These are phyloP conservation scores for Liasis olivaceus DNA, from an alignment of 2,797 vertebrate species.

Conservation along the genomic window DNA sequence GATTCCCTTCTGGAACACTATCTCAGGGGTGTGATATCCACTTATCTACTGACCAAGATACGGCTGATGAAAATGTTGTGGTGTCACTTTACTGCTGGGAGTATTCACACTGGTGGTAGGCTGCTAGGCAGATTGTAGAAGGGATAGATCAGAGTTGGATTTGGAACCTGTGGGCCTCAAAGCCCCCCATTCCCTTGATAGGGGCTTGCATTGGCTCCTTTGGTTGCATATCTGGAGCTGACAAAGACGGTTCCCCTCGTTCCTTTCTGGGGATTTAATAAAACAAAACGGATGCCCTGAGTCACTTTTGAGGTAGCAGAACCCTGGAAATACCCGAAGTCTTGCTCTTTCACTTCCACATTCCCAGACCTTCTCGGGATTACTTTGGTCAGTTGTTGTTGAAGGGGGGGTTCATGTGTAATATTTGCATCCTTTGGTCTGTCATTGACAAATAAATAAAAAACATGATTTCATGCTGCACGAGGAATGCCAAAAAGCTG, in stretches of 20 bases:
- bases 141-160: background rate
- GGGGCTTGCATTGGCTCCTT: background rate
- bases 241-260: background rate
- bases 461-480: background rate
- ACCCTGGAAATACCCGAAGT: background rate
- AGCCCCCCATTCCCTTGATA: background rate
- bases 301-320: background rate
- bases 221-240: background rate
- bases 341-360: background rate
- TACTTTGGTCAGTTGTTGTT: conserved; percentile 17
- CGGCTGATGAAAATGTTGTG: background rate
- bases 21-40: background rate
- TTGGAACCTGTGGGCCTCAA: background rate
- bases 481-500: background rate
- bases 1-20: too few species aligned
- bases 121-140: too few species aligned
- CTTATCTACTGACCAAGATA: background rate
- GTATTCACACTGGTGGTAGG: background rate
- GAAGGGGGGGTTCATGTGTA: conserved; percentile 8
- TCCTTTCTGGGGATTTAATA: background rate
- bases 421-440: conserved; percentile 20
- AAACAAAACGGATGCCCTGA: background rate
- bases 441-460: conserved; percentile 5
- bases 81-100: background rate
- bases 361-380: background rate